A percentile compares a stretch with the other conserved stretches of the same genome.
These are phyloP conservation scores for Melospiza georgiana DNA, from an alignment of 2,113 vertebrate species.

Conservation along the genomic window DNA sequence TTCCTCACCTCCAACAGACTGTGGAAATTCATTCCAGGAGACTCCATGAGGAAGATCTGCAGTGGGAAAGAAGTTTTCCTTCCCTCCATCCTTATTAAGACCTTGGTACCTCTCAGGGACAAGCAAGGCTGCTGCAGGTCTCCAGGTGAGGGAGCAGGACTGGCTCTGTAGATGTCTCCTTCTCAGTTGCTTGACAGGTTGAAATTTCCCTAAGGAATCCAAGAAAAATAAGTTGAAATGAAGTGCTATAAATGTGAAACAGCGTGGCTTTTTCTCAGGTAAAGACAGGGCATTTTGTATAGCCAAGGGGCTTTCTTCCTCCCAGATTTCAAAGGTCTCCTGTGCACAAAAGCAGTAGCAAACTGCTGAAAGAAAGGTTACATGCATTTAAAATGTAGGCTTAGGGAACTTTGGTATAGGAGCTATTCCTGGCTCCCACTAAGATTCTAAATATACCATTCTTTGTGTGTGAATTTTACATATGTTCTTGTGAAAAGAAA, in stretches of 20 bases:
- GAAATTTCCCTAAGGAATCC: constrained; percentile 19
- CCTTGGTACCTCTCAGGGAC: not conserved
- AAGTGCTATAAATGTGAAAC: not conserved
- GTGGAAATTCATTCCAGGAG: not conserved
- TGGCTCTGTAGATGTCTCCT: not conserved
- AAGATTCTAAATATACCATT: constrained; percentile 1
- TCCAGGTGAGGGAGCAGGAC: not conserved
- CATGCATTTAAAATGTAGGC: not conserved
- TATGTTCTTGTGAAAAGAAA: constrained; percentile 23
- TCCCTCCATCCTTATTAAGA: not conserved
- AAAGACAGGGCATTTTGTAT: not conserved
- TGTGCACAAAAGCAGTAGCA: constrained; percentile 13
- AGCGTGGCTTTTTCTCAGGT: not conserved
- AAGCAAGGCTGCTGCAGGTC: not conserved
- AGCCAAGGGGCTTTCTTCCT: constrained; percentile 14
- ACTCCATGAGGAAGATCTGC: not conserved
- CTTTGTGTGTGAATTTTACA: constrained; percentile 15
- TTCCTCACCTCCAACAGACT: not conserved
- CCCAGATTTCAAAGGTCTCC: constrained; percentile 19
- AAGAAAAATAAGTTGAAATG: constrained; percentile 17
- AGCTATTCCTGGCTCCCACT: not conserved
- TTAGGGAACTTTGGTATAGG: not conserved
- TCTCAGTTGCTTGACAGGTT: not conserved
- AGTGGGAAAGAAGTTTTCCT: not conserved
- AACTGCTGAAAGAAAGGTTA: constrained; percentile 27